A percentile compares a stretch with the other conserved stretches of the same genome.
Evolutionary conservation across 2,888 invertebrate genomes (phyloP).

Genomic region (Chrysolina oricalcia): DNA sequence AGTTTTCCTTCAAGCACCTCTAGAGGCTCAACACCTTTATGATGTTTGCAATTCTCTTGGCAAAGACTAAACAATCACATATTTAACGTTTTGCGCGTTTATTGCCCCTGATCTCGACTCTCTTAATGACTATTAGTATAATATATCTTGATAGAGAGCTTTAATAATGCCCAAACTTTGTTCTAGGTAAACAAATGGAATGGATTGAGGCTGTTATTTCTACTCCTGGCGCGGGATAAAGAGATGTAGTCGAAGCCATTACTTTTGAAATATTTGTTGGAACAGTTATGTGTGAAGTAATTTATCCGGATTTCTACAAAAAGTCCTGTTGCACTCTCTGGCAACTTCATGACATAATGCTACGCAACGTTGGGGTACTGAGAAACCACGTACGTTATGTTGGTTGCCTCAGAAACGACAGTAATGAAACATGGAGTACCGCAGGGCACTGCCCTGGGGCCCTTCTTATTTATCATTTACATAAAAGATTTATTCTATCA

Average conservation of each 20-base stretch:
- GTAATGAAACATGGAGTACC: too few species aligned
- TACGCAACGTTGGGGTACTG: too few species aligned
- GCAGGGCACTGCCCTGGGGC: too few species aligned
- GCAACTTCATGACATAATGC: too few species aligned
- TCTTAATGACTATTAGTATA: constrained; percentile 48
- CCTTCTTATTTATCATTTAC: too few species aligned
- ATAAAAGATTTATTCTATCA: too few species aligned
- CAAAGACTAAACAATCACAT: constrained; percentile 21
- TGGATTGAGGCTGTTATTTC: constrained; percentile 36
- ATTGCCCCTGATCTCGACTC: constrained; percentile 44
- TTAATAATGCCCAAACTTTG: constrained; percentile 42
- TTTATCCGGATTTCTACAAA: too few species aligned
- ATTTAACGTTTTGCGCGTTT: constrained; percentile 42
- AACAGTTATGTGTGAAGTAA: not conserved
- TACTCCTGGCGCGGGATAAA: constrained; percentile 13
- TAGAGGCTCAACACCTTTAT: not conserved
- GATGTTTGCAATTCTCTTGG: constrained; percentile 12
- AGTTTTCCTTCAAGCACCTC: not conserved
- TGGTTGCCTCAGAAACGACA: too few species aligned
- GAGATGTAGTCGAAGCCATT: not conserved
- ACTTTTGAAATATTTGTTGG: not conserved
- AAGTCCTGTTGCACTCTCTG: too few species aligned
- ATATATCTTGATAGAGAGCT: constrained; percentile 46
- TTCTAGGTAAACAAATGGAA: constrained; percentile 32
- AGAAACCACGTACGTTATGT: too few species aligned